Conservation (phyloP, 2,113 vertebrate genomes). For the Nycticryphes semicollaris region DNA sequence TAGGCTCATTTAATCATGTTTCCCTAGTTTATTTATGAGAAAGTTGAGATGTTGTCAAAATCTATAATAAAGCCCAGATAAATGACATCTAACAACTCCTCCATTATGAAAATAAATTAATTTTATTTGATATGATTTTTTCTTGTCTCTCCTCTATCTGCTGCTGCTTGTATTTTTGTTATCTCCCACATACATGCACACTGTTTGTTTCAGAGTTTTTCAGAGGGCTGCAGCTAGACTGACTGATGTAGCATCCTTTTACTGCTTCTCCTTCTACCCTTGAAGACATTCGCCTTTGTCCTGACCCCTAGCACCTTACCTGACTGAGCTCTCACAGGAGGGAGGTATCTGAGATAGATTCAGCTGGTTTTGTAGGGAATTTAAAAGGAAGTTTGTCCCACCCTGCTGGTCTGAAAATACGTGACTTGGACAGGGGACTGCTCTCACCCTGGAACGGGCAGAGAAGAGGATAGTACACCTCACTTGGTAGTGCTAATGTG, state of each 20-base stretch:
- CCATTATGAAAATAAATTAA: conserved; percentile 13
- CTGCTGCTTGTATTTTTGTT: not conserved
- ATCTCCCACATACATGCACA: not conserved
- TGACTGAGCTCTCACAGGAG: not conserved
- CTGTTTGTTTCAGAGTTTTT: not conserved
- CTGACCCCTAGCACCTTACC: not conserved
- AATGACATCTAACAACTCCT: conserved; percentile 16
- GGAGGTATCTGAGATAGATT: not conserved
- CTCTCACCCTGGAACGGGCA: not conserved
- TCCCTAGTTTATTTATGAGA: conserved; percentile 27
- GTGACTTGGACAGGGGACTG: not conserved
- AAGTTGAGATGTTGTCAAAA: conserved; percentile 20
- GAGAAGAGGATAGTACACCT: not conserved
- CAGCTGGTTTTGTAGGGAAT: not conserved
- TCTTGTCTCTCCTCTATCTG: not conserved
- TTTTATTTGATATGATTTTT: conserved; percentile 1
- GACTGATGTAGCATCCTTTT: not conserved
- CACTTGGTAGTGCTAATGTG: not conserved
- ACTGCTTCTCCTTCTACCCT: not conserved
- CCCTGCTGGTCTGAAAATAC: not conserved
- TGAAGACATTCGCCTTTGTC: not conserved
- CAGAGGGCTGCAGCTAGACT: not conserved
- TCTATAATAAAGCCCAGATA: conserved; percentile 2
- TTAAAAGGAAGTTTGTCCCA: not conserved
- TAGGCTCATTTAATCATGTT: conserved; percentile 32